Conservation (phyloP, 2,113 vertebrate genomes). For the Chloroceryle aenea region DNA sequence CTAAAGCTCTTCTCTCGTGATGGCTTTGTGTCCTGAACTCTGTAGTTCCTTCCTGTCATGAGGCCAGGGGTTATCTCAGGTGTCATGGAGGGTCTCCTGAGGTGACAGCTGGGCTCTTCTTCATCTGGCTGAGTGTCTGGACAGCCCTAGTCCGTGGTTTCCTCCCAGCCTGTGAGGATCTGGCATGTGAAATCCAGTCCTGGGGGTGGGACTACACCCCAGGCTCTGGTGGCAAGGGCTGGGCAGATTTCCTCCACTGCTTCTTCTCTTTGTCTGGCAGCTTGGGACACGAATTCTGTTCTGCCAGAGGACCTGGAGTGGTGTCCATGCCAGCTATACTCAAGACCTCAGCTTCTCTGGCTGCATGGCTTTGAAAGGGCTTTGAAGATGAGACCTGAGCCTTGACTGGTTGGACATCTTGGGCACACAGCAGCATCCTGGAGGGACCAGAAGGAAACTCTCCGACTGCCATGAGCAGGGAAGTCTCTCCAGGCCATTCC, state of each 20-base stretch:
- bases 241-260: neutral
- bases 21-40: neutral
- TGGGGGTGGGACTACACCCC: neutral
- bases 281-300: neutral
- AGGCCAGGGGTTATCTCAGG: neutral
- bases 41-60: neutral
- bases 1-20: neutral
- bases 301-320: neutral
- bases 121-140: neutral
- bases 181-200: neutral
- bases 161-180: neutral
- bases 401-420: neutral
- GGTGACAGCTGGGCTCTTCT: neutral
- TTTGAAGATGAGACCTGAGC: neutral
- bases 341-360: neutral
- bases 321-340: neutral
- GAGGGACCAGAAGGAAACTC: neutral
- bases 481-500: neutral
- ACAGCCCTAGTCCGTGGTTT: neutral
- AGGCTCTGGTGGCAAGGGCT: neutral
- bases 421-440: neutral
- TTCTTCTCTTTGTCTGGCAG: neutral
- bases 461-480: neutral
- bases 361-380: neutral
- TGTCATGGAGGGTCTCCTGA: neutral